phyloP scores from a whole-genome alignment of 2,797 vertebrate genomes.

The Serranus cabrilla region DNA sequence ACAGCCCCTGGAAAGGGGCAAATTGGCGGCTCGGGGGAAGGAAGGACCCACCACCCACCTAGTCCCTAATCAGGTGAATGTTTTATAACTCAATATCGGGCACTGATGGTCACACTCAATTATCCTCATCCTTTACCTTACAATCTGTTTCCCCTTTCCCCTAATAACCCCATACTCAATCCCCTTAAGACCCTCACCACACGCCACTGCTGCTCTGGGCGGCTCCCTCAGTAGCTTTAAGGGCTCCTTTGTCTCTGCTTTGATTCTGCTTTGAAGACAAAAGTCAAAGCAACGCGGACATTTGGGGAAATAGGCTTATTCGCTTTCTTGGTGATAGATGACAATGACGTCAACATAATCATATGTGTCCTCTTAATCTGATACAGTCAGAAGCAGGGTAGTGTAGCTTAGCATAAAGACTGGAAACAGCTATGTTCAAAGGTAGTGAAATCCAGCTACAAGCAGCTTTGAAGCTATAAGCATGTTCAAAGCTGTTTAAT shows the following conservation, averaged over 20 bases:
- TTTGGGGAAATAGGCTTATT: not conserved
- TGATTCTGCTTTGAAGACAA: conserved; percentile 1
- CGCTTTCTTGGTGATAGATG: not conserved
- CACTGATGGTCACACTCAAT: conserved; percentile 71
- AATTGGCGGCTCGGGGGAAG: conserved; percentile 48
- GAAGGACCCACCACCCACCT: conserved; percentile 44
- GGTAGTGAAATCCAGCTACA: not conserved
- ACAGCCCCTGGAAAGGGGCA: conserved; percentile 59
- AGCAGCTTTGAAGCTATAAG: not conserved
- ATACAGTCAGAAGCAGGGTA: not conserved
- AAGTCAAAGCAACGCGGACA: not conserved
- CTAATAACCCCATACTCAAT: conserved; percentile 25
- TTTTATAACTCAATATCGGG: conserved; percentile 55
- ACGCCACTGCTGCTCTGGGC: conserved; percentile 8
- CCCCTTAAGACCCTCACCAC: conserved; percentile 20
- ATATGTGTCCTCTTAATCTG: not conserved
- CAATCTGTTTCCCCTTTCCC: conserved; percentile 43
- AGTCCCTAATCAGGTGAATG: conserved; percentile 72
- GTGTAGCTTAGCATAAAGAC: not conserved
- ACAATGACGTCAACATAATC: not conserved
- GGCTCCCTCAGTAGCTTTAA: not conserved
- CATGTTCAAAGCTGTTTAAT: not conserved
- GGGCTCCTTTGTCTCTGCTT: conserved; percentile 11
- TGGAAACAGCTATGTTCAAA: not conserved
- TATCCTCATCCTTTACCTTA: conserved; percentile 59